Percentiles rank a stretch among this genome's conserved stretches.
These are phyloP conservation scores for Eretmocerus hayati DNA, from an alignment of 2,888 invertebrate genomes.

Conservation along the genomic window DNA sequence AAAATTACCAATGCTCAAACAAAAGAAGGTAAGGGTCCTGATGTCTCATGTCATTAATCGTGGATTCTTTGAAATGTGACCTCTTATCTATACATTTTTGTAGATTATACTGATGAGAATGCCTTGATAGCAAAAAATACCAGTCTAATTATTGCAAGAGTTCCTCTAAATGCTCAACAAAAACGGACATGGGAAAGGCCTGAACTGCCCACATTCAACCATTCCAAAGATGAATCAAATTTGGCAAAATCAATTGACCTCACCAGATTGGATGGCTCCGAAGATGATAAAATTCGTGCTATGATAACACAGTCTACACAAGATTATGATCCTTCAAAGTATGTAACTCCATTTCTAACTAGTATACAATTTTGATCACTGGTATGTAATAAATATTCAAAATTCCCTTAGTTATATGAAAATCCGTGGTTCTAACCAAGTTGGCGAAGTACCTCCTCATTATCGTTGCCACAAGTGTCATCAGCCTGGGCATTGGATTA, in stretches of 20 bases:
- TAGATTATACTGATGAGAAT: slow-evolving; percentile 87
- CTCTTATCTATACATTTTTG: slow-evolving; percentile 26
- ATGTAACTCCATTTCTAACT: slow-evolving; percentile 53
- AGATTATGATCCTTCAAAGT: slow-evolving; percentile 97
- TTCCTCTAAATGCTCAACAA: slow-evolving; percentile 74
- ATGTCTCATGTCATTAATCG: neutral
- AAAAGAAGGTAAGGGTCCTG: slow-evolving; percentile 70
- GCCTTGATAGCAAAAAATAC: slow-evolving; percentile 95
- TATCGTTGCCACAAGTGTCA: slow-evolving; percentile 94
- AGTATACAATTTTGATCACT: too few relatives aligned
- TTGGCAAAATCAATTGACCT: slow-evolving; percentile 69
- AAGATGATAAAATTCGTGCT: slow-evolving; percentile 95
- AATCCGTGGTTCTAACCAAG: slow-evolving; percentile 80
- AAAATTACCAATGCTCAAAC: slow-evolving; percentile 96
- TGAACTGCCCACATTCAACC: slow-evolving; percentile 35
- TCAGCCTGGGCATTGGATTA: slow-evolving; percentile 94
- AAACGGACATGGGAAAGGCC: slow-evolving; percentile 70
- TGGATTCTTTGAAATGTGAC: neutral
- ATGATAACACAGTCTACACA: slow-evolving; percentile 97
- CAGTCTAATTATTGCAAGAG: slow-evolving; percentile 87
- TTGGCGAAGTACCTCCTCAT: slow-evolving; percentile 82
- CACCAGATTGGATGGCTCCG: slow-evolving; percentile 83
- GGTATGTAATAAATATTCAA: neutral
- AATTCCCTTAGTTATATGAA: slow-evolving; percentile 67
- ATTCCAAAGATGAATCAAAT: slow-evolving; percentile 39